Evolutionary conservation across 1,140 invertebrate genomes (phyloP).

Genomic region (Saccostrea echinata): DNA sequence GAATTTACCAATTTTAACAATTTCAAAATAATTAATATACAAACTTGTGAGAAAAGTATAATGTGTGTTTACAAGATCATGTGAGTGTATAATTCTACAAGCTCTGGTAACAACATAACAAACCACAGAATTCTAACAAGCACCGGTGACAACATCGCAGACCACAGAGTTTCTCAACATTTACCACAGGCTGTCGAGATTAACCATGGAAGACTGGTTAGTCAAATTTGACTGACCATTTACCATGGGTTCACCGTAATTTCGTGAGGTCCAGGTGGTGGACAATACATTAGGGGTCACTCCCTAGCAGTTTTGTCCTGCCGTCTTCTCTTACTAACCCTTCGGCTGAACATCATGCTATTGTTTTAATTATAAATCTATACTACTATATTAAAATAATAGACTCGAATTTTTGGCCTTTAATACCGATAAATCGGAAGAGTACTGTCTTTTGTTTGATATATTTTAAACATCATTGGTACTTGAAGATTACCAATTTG

Average conservation of each 20-base stretch:
- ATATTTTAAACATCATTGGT: too few species aligned
- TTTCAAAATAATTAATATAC: too few species aligned
- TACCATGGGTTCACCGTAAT: constrained; percentile 62
- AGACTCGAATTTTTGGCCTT: too few species aligned
- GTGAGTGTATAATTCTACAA: too few species aligned
- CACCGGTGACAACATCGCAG: neutral
- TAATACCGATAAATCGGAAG: too few species aligned
- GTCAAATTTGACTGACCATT: constrained; percentile 13
- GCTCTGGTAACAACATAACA: neutral
- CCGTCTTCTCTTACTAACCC: constrained; percentile 75
- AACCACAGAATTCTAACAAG: neutral
- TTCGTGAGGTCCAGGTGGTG: constrained; percentile 58
- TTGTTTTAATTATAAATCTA: constrained; percentile 55
- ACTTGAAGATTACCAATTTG: too few species aligned
- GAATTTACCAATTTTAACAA: too few species aligned
- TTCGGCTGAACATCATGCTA: constrained; percentile 77
- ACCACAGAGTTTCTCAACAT: neutral
- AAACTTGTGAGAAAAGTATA: too few species aligned
- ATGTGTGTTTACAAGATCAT: too few species aligned
- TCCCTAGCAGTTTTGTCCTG: constrained; percentile 70
- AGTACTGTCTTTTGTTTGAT: too few species aligned
- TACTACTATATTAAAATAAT: too few species aligned
- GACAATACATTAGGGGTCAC: constrained; percentile 57
- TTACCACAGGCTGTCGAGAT: neutral
- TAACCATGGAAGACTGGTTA: neutral